Evolutionary conservation across 2,888 invertebrate species (phyloP), one percentile per base, ranked within the genome.

Genomic region (Hirtodrosophila cameraria): DNA sequence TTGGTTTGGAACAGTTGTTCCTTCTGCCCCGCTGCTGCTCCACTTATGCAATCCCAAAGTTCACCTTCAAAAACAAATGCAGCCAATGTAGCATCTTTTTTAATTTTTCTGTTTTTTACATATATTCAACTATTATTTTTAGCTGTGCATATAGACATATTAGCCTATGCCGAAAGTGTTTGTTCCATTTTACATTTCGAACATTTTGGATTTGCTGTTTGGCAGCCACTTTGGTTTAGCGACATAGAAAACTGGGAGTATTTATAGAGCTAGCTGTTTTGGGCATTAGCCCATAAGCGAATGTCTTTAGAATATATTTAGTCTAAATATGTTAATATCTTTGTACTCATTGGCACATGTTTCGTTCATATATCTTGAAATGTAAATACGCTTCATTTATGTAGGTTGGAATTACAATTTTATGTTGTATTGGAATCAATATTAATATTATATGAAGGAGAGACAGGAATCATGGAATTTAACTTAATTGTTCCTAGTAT

Each of bases 131-230:
- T 52, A 18, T 52, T 83, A 80, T 64, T 66, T 66, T 46, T 72
- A 72, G 71, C 25, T 30, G 23, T 5, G 11, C 36, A n/a, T 20
- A n/a, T n/a, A n/a, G n/a, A n/a, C n/a, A n/a, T n/a, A n/a, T n/a
- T n/a, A n/a, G 39, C 13, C 13, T n/a, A 18, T 16, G n/a, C 30
- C n/a, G 13, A 38, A 55, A 67, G 58, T 62, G 53, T 72, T 82
- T 80, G 86, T 65, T 82, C 83, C 80, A 85, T 85, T 80, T n/a
- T 85, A 60, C 63, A 55, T 46, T 55, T 63, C 49, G 71, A 67
- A 38, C 49, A 45, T 58, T 64, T 72, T 77, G 55, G 23, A 54
- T 60, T 58, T 74, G 58, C 52, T 61, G 54, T 23, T 61, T 59
- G 38, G 33, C 39, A 48, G 46, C 20, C 23, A 43, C 42, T 50